Conservation (phyloP, 2,888 invertebrate species). For the Pelosia muscerda region DNA sequence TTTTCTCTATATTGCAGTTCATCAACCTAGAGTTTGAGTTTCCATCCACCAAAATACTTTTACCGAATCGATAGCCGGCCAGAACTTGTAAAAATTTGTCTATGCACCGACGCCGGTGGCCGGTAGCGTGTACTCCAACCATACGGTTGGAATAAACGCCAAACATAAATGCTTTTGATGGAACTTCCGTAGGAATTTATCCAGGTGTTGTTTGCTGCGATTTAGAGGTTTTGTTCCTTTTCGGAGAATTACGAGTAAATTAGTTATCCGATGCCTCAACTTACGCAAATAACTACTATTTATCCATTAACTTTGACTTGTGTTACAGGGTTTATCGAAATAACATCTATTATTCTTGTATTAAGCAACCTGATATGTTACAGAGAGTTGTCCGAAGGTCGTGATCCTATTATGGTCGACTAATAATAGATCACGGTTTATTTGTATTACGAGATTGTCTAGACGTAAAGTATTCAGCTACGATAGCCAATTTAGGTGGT, state of each 20-base stretch:
- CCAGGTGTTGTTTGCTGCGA: neutral
- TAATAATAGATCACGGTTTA: neutral
- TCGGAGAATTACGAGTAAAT: neutral
- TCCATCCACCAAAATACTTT: neutral
- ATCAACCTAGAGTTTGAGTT: neutral
- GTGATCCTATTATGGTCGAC: neutral
- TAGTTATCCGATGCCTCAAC: too few relatives aligned
- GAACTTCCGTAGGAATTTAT: neutral
- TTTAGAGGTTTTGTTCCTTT: neutral
- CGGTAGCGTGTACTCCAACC: neutral
- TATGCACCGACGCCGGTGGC: neutral
- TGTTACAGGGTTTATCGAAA: too few relatives aligned
- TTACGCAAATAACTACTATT: too few relatives aligned
- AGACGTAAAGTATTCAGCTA: too few relatives aligned
- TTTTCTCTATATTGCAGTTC: neutral
- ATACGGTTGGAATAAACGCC: too few relatives aligned
- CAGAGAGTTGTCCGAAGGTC: too few relatives aligned
- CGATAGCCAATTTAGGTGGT: too few relatives aligned
- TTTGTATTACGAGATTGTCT: neutral
- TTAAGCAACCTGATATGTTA: too few relatives aligned
- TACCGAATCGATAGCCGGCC: neutral
- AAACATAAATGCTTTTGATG: neutral
- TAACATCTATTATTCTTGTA: too few relatives aligned
- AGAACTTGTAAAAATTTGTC: neutral
- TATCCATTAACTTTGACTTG: too few relatives aligned